A percentile compares a stretch with the other conserved stretches of the same genome.
Evolutionary conservation across 2,113 vertebrate species (phyloP).

Genomic region (Podarcis cretensis): DNA sequence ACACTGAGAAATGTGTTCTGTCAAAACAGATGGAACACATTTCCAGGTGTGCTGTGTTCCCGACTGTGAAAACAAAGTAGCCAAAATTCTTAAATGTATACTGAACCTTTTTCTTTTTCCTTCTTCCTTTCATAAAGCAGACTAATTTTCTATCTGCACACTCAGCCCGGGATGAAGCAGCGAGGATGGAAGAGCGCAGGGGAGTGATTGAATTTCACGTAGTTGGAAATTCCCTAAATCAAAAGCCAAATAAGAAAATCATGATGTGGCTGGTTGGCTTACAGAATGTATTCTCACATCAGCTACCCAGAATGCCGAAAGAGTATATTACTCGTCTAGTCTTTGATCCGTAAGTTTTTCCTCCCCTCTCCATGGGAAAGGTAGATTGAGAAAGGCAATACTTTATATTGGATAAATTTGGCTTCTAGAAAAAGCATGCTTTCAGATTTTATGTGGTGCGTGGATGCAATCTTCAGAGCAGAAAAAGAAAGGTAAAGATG

Average conservation of each 20-base stretch:
- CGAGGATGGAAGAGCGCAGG: conserved; percentile 91
- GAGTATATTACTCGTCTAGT: conserved; percentile 98
- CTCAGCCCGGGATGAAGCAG: conserved; percentile 93
- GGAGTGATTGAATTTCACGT: conserved; percentile 98
- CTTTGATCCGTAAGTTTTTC: conserved; percentile 91
- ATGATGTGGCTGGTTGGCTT: conserved; percentile 98
- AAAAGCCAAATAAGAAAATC: conserved; percentile 97
- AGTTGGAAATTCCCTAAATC: conserved; percentile 94
- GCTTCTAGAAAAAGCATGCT: neutral
- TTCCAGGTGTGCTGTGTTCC: neutral
- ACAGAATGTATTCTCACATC: conserved; percentile 98
- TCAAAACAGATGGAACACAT: neutral
- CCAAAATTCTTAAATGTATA: neutral
- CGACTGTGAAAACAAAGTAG: conserved; percentile 13
- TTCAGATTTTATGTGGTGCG: neutral
- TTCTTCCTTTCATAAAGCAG: conserved; percentile 67
- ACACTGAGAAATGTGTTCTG: neutral
- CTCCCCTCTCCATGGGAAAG: neutral
- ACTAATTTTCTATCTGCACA: conserved; percentile 95
- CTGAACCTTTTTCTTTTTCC: conserved; percentile 14
- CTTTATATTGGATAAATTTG: neutral
- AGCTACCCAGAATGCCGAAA: conserved; percentile 98
- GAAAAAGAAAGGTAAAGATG: neutral
- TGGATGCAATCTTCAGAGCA: neutral
- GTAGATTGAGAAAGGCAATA: neutral